phyloP scores from a whole-genome alignment of 2,113 vertebrate genomes.

The Tachysurus fulvidraco region DNA sequence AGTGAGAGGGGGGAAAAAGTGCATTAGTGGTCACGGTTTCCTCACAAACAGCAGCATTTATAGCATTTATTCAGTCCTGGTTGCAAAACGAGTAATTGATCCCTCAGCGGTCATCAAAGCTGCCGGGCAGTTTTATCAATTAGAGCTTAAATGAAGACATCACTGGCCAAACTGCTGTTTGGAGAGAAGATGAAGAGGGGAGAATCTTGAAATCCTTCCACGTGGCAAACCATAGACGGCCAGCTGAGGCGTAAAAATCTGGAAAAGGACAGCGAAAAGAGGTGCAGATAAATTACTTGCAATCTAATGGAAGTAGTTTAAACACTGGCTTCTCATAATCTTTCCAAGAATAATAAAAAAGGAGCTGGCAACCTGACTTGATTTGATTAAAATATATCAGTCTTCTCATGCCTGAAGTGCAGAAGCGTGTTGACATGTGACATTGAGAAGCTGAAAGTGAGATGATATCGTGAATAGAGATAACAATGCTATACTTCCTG shows the following conservation, averaged over 20 bases:
- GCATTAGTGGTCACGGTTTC: conserved; percentile 29
- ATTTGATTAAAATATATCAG: conserved; percentile 30
- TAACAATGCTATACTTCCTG: conserved; percentile 32
- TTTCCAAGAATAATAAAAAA: conserved; percentile 34
- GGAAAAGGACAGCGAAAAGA: conserved; percentile 5
- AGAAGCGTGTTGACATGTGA: conserved; percentile 44
- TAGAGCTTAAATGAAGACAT: conserved; percentile 12
- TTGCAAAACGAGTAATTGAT: conserved; percentile 65
- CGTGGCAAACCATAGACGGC: not conserved
- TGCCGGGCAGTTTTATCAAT: not conserved
- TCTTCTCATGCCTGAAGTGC: conserved; percentile 41
- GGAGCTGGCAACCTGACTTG: conserved; percentile 60
- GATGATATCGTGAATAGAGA: conserved; percentile 40
- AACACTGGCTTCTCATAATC: conserved; percentile 45
- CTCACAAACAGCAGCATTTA: conserved; percentile 52
- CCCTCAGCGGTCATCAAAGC: conserved; percentile 56
- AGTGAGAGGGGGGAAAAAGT: conserved; percentile 20
- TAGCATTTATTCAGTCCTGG: conserved; percentile 55
- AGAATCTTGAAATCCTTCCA: not conserved
- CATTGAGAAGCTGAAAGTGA: conserved; percentile 58
- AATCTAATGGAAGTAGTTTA: conserved; percentile 5
- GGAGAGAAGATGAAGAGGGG: not conserved
- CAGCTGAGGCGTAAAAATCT: not conserved
- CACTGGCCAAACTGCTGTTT: conserved; percentile 3
- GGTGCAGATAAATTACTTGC: conserved; percentile 18